These are phyloP conservation scores for Sphecodes monilicornis DNA, from an alignment of 2,888 invertebrate species.

Conservation along the genomic window DNA sequence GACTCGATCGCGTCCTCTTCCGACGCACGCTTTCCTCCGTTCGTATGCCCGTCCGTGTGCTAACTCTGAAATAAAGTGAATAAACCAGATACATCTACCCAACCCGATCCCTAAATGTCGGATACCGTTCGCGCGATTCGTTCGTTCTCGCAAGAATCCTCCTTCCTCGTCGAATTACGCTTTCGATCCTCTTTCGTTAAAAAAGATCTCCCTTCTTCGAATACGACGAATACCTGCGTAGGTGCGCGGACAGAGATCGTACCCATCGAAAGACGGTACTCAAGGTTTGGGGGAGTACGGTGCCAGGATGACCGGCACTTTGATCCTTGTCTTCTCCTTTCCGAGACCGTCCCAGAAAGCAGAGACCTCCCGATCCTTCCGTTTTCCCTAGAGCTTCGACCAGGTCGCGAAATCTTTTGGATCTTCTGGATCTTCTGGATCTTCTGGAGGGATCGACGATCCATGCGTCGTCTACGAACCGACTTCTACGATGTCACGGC, in stretches of 20 bases:
- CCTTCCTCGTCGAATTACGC: background rate
- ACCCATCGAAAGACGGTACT: background rate
- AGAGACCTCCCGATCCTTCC: background rate
- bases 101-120: constrained; percentile 18
- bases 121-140: background rate
- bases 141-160: background rate
- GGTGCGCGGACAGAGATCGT: background rate
- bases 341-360: background rate
- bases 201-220: background rate
- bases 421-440: too few relatives aligned
- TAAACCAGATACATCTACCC: constrained; percentile 44
- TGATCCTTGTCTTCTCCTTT: background rate
- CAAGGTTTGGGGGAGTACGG: background rate
- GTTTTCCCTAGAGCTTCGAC: background rate
- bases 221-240: background rate
- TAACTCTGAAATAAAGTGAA: constrained; percentile 62
- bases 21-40: constrained; percentile 45
- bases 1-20: background rate
- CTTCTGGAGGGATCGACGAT: background rate
- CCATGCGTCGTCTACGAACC: background rate
- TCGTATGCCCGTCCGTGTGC: constrained; percentile 38
- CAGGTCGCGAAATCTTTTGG: background rate
- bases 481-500: background rate
- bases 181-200: background rate
- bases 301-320: background rate